phyloP scores from a whole-genome alignment of 2,888 invertebrate genomes.

The Spodoptera littoralis region DNA sequence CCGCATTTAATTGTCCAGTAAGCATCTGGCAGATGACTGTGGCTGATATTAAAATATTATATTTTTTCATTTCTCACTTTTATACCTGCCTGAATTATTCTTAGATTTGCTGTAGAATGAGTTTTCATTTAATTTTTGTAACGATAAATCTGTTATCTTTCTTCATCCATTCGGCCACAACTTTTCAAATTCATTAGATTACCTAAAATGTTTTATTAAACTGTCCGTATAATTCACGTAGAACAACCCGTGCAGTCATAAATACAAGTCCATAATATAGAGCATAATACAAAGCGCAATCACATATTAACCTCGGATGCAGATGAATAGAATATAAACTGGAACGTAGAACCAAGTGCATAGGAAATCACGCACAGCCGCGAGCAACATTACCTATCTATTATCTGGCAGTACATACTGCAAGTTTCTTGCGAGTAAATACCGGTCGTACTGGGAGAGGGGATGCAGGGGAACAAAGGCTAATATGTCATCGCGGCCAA shows the following conservation, averaged over 20 bases:
- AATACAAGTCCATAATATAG: slow-evolving; percentile 13
- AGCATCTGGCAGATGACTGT: slow-evolving; percentile 79
- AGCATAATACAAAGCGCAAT: slow-evolving; percentile 38
- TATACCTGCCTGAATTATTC: slow-evolving; percentile 46
- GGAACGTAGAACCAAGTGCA: slow-evolving; percentile 49
- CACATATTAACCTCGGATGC: slow-evolving; percentile 43
- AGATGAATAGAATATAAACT: slow-evolving; percentile 55
- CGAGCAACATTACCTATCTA: slow-evolving; percentile 60
- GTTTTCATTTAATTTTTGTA: slow-evolving; percentile 15
- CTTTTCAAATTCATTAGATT: slow-evolving; percentile 1
- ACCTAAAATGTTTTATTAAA: neutral
- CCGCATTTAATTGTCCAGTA: slow-evolving; percentile 77
- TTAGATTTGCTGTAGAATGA: slow-evolving; percentile 23
- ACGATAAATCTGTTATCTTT: slow-evolving; percentile 13
- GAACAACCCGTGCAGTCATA: neutral
- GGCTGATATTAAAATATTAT: slow-evolving; percentile 75
- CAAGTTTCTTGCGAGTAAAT: slow-evolving; percentile 76
- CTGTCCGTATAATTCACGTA: neutral
- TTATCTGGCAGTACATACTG: slow-evolving; percentile 58
- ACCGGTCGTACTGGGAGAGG: slow-evolving; percentile 66
- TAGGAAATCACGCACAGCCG: slow-evolving; percentile 59
- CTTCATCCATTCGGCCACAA: slow-evolving; percentile 16
- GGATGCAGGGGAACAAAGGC: slow-evolving; percentile 80
- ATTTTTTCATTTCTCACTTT: slow-evolving; percentile 34
- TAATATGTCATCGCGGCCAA: slow-evolving; percentile 87